Conservation (phyloP, 2,797 vertebrate species). For the Emydoidea blandingii region DNA sequence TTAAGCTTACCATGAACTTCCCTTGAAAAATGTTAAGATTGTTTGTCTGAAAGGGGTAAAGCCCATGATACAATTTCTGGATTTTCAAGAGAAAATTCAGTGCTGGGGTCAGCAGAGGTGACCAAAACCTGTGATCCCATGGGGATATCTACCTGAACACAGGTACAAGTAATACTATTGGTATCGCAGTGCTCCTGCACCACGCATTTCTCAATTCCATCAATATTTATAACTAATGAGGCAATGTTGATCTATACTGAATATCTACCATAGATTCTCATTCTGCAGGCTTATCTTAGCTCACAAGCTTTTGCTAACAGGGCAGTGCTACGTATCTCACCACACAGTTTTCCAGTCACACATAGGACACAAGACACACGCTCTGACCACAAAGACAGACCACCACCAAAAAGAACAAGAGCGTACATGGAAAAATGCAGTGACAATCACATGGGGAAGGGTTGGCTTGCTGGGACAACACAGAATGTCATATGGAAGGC, state of each 20-base stretch:
- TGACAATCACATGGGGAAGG: background rate
- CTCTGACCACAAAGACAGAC: accelerated
- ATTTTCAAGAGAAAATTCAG: background rate
- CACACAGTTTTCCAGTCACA: background rate
- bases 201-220: background rate
- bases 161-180: background rate
- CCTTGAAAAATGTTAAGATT: background rate
- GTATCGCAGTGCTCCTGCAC: accelerated
- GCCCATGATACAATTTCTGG: background rate
- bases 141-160: background rate
- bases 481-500: background rate
- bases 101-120: background rate
- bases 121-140: background rate
- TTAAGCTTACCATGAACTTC: background rate
- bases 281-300: background rate
- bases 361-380: background rate
- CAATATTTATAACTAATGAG: conserved; percentile 42
- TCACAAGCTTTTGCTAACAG: background rate
- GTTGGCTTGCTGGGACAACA: background rate
- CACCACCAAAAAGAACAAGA: background rate
- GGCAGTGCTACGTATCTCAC: background rate
- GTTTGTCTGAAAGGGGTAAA: background rate
- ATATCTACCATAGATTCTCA: background rate
- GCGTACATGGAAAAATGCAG: background rate
- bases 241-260: background rate